Evolutionary conservation across 1,140 invertebrate species (phyloP), one percentile per base, ranked within the genome.

Genomic region (Vollenhovia emeryi): DNA sequence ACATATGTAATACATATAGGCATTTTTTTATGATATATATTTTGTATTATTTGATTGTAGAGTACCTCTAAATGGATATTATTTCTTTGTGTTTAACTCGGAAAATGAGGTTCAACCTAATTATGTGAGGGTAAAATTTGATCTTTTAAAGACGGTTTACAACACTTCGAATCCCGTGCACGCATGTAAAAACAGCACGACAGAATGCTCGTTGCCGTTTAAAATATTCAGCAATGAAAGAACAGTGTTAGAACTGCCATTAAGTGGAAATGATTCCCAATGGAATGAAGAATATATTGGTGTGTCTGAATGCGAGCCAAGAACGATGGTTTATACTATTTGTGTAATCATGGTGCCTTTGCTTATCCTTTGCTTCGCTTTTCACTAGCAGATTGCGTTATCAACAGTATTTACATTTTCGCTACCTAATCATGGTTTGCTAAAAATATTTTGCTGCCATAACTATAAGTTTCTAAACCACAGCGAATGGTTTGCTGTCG

Each of bases 11-110:
- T 3, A 69, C 4, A 52, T 21, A 3, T 40, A n/a, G n/a, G n/a
- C n/a, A n/a, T n/a, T n/a, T n/a, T 24, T 73, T 40, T 27, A 43
- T n/a, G 13, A 60, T 33, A 30, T 33, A 30, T 45, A 57, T 59
- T 40, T 36, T 36, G 15, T 66, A 76, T 78, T 52, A 83, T 74
- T 21, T 62, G 21, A 52, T 87, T 93, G 27, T 89, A 96, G 96
- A 84, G 96, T 97, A 0, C 96, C 97, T 52, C 94, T 95, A 1
- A 97, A 97, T 87, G 97, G 97, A 27, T 97, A 97, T 91, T 98
- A 98, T 87, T 98, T 98, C 93, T 98, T 98, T 92, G 96, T 98
- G 0, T 97, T 97, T 94, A 97, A 97, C 90, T 97, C 97, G 18
- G 97, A 98, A 91, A 98, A 98, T 90, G 97, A 98, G 91, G 95